Base-by-base conservation (phyloP, 2,888 invertebrate genomes). In the Pseudeuparius sepicola region DNA sequence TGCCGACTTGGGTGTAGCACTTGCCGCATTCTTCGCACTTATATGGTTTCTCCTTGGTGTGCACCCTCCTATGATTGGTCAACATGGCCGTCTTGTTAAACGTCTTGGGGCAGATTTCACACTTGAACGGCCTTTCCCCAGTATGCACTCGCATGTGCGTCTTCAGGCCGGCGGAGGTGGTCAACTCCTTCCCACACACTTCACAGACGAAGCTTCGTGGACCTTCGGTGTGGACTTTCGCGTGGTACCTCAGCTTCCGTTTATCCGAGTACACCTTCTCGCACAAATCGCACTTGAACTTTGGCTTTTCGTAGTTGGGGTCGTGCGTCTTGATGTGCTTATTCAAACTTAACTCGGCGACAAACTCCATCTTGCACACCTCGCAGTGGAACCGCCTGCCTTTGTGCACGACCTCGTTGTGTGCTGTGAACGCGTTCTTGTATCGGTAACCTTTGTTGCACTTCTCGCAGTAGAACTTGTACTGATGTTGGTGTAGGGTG, bases 1-100 rank as follows among this genome's bases (percentile, higher is more conserved):
- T 65, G 39, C 64, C 64, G 39, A 64, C 63, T 40, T 72, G 65
- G 25, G 68, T 62, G 44, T 70, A 67, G 18, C 65, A 66, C 40
- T 68, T 69, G 0, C 67, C 67, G 41, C 74, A 50, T 5, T 34
- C 27, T 4, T 37, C 42, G 31, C 54, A 51, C 14, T 32, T 39
- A 31, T 43, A 49, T 1, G 53, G 53, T 16, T 34, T 67, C 14
- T 67, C 66, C 0, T 67, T 68, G n/a, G 65, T 69, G 38, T 71
- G 71, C 26, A 65, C 66, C 2, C 64, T 50, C 61, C 65, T 64
- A 43, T 70, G 70, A 16, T 37, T 41, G 17, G 26, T 40, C 15
- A 52, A 37, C 27, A 43, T 35, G 4, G 37, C 36, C 26, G 43
- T 43, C 14, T 41, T 49, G 11, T 36, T 39, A 30, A 51, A 52